Evolutionary conservation across 2,113 vertebrate species (phyloP), one percentile per base, ranked within the genome.

Genomic region (Cyprinodon tularosa): DNA sequence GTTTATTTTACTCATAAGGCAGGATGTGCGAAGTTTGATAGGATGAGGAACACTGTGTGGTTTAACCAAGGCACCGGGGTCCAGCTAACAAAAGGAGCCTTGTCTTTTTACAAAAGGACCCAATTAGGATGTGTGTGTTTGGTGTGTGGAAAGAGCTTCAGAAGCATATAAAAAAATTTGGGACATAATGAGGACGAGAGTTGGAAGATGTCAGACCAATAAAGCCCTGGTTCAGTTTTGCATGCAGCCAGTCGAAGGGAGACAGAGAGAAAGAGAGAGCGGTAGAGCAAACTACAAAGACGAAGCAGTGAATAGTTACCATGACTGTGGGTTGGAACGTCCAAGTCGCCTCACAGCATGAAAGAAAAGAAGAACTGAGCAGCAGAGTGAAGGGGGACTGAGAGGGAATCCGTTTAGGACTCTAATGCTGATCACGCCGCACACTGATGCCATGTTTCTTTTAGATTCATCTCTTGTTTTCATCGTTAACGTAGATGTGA

Each of bases 281-380:
- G 86, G 84, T 90, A 90, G 83, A 86, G 81, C 77, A 84, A 57
- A 7, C 75, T 83, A 92, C 90, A 92, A 94, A 93, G 86, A 85
- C 70, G 72, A 73, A 81, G 81, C 82, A 71, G 66, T 93, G 91
- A 93, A 93, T 92, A 92, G 93, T 94, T 91, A 90, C 93, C 92
- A 93, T 93, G 93, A 92, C 93, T 84, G 88, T 90, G 86, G 77
- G 79, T 69, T 72, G 90, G 92, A 93, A 93, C 90, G 90, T 90
- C 82, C 85, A 69, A 81, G 83, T 90, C 81, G 85, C 86, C 71
- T 67, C 39, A 68, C 68, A 63, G 81, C 76, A 80, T 82, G 72
- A 82, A 85, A 86, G 78, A n/a, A 44, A 73, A 65, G 66, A 79
- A 78, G 64, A 22, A 78, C 85, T 81, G 45, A 81, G 81, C 67